These are phyloP conservation scores for Patagioenas fasciata DNA, from an alignment of 2,113 vertebrate species.

Conservation along the genomic window DNA sequence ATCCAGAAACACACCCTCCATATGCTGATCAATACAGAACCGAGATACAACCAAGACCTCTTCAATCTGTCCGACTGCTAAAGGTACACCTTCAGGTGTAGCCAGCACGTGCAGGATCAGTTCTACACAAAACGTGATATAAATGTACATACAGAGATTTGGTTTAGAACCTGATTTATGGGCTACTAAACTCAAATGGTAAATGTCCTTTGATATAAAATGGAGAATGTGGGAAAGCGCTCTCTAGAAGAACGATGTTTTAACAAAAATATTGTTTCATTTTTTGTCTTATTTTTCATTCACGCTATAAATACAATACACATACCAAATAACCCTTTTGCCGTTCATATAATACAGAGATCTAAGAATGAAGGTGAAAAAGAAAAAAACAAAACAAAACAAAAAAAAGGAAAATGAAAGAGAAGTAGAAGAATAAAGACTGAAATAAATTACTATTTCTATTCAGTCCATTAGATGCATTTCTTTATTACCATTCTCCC, in stretches of 20 bases:
- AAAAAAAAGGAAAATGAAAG: neutral
- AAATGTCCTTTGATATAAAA: neutral
- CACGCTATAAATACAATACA: neutral
- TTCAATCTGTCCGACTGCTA: neutral
- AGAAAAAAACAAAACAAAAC: neutral
- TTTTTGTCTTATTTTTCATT: neutral
- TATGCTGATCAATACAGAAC: neutral
- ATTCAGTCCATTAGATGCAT: neutral
- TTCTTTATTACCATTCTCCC: slow-evolving; percentile 88
- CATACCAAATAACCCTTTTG: neutral
- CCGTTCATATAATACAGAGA: neutral
- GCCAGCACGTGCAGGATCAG: neutral
- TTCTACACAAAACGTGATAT: neutral
- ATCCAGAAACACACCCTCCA: neutral
- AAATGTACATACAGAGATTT: neutral
- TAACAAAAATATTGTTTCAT: neutral
- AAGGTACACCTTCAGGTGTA: neutral
- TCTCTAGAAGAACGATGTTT: neutral
- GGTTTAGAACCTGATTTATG: neutral
- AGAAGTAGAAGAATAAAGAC: neutral
- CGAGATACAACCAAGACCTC: neutral
- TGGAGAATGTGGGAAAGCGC: neutral
- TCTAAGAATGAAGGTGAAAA: rapidly evolving
- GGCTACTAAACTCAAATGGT: neutral
- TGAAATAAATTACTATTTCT: neutral